Evolutionary conservation across 2,797 vertebrate genomes (phyloP), one percentile per base, ranked within the genome.

Genomic region (Miichthys miiuy): DNA sequence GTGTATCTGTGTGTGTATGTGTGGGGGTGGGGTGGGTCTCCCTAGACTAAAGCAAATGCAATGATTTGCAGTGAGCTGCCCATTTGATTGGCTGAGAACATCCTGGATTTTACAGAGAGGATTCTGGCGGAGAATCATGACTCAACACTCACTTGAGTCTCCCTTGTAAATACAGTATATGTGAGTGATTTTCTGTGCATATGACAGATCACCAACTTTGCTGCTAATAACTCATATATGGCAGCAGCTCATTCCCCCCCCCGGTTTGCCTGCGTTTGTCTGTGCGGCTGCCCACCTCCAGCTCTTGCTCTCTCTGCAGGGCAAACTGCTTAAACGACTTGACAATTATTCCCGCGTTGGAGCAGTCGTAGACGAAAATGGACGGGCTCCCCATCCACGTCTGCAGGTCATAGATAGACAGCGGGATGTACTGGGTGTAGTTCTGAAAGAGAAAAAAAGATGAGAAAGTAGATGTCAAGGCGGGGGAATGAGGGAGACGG

Each of bases 301-400:
- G 90, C 88, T 99, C 98, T 89, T 99, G 98, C 92, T 99, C 98
- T 60, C 98, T 93, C 95, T 99, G 98, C 77, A 99, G 94, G 55
- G 98, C 97, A 38, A 99, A 99, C 88, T 99, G 98, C 71, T 99
- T 98, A 89, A 99, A 99, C 0, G 98, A 99, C 93, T 99, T 99
- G 93, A 99, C 98, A 3, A 99, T 97, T 78, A 99, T 97, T 65
- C 98, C 98, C 0, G 98, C 98, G 0, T 98, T 99, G 88, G 98
- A 99, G 94, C 98, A 99, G 85, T 99, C 98, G 0, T 99, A 99
- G 56, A 99, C 98, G 0, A 99, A 99, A 51, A 99, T 99, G 58
- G 98, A 99, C 2, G 98, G 98, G 69, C 98, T 99, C 57, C 98
- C 98, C 98, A 99, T 99, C 98, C 98, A 99, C 0, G 98, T 99